A percentile compares a stretch with the other conserved stretches of the same genome.
These are phyloP conservation scores for Hylaeus anthracinus DNA, from an alignment of 1,140 invertebrate genomes.

Conservation along the genomic window DNA sequence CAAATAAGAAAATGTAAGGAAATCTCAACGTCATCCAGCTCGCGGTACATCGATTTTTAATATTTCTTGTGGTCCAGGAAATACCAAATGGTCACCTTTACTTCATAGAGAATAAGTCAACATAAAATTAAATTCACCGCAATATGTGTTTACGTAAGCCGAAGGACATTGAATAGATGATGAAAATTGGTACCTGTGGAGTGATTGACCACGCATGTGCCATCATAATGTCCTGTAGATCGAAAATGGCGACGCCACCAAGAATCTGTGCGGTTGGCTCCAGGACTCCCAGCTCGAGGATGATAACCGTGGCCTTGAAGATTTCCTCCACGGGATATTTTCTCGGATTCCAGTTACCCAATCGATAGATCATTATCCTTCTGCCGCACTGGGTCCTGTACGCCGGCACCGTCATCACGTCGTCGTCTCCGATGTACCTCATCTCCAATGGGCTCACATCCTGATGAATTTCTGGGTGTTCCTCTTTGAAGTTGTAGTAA, in stretches of 20 bases:
- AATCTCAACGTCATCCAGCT: no score
- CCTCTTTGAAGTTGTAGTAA: conserved; percentile 88
- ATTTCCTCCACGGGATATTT: conserved; percentile 85
- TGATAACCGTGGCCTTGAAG: conserved; percentile 86
- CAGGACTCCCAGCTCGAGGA: conserved; percentile 87
- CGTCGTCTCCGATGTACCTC: conserved; percentile 85
- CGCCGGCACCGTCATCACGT: conserved; percentile 87
- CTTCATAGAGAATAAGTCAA: not conserved
- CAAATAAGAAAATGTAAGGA: no score
- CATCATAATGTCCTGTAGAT: conserved; percentile 86
- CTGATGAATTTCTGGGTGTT: conserved; percentile 86
- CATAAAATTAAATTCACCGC: not conserved
- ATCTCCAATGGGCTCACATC: conserved; percentile 85
- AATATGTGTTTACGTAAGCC: no score
- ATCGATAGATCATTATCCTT: conserved; percentile 85
- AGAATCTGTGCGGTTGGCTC: conserved; percentile 89
- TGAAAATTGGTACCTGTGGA: conserved; percentile 78
- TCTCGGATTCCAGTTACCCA: conserved; percentile 88
- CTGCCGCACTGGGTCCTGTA: conserved; percentile 87
- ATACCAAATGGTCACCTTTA: not conserved
- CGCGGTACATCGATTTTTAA: no score
- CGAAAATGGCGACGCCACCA: conserved; percentile 88
- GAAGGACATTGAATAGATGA: not conserved
- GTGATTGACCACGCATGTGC: conserved; percentile 88
- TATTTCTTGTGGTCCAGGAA: no score